Percentiles rank a stretch among this genome's conserved stretches.
Evolutionary conservation across 2,888 invertebrate genomes (phyloP).

Genomic region (Horisme vitalbata): DNA sequence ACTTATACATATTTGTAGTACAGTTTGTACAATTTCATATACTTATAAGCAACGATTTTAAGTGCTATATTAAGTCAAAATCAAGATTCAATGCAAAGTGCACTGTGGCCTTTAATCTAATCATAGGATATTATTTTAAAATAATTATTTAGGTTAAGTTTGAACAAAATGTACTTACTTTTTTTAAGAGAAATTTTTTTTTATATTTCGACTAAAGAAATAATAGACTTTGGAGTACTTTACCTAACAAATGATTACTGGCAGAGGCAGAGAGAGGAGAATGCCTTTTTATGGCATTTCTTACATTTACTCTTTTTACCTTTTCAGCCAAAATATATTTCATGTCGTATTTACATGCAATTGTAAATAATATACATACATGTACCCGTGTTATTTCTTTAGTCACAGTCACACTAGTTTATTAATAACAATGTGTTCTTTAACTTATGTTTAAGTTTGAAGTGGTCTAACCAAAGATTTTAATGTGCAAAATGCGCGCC

Average conservation of each 20-base stretch:
- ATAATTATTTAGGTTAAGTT: constrained; percentile 19
- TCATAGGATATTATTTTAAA: constrained; percentile 4
- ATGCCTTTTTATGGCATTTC: too few species aligned
- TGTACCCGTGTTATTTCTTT: neutral
- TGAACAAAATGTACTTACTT: constrained; percentile 31
- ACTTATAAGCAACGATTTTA: too few species aligned
- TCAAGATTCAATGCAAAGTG: constrained; percentile 3
- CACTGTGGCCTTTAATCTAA: constrained; percentile 11
- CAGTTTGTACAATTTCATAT: too few species aligned
- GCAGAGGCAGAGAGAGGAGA: too few species aligned
- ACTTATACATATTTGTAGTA: too few species aligned
- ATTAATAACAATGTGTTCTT: constrained; percentile 2
- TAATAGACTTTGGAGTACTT: neutral
- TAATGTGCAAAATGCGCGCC: constrained; percentile 2
- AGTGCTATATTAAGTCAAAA: neutral
- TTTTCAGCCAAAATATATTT: too few species aligned
- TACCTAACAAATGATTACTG: too few species aligned
- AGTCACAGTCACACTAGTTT: neutral
- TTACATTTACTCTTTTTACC: too few species aligned
- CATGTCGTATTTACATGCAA: too few species aligned
- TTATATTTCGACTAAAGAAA: neutral
- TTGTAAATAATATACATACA: too few species aligned
- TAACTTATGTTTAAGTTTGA: constrained; percentile 14
- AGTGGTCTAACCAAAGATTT: constrained; percentile 34
- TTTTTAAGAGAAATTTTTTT: neutral